Conservation (phyloP, 2,888 invertebrate genomes). For the Dicyrtoma fusca region DNA sequence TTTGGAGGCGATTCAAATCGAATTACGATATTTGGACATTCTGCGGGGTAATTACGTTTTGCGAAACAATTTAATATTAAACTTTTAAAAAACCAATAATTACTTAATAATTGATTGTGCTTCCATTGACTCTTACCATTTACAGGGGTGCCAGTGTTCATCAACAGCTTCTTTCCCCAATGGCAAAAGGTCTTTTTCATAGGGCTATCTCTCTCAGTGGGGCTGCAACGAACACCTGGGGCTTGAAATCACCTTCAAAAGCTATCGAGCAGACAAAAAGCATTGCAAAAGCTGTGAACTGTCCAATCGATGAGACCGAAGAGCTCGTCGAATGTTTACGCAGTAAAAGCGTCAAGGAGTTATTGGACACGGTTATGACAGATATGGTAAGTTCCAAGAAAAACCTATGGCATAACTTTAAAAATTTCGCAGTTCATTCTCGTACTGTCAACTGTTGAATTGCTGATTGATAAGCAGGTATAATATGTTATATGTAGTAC, state of each 20-base stretch:
- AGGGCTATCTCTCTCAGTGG: conserved; percentile 15
- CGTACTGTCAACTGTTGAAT: too few species aligned
- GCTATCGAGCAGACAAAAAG: not conserved
- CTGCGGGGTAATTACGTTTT: too few species aligned
- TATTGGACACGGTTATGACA: too few species aligned
- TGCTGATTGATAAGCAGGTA: too few species aligned
- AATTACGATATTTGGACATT: not conserved
- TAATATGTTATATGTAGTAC: too few species aligned
- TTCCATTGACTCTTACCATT: not conserved
- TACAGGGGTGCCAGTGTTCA: conserved; percentile 5
- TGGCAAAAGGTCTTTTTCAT: conserved; percentile 11
- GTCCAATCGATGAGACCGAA: not conserved
- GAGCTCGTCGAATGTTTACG: not conserved
- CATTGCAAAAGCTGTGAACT: not conserved
- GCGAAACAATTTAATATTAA: too few species aligned
- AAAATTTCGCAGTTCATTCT: too few species aligned
- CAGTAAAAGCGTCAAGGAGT: not conserved
- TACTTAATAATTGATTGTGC: not conserved
- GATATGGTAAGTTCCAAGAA: too few species aligned
- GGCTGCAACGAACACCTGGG: conserved; percentile 13
- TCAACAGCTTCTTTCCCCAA: not conserved
- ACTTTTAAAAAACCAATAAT: too few species aligned
- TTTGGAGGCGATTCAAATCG: not conserved
- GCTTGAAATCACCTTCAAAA: not conserved
- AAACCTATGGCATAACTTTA: too few species aligned